These are phyloP conservation scores for Mallotus villosus DNA, from an alignment of 2,797 vertebrate genomes.

Conservation along the genomic window DNA sequence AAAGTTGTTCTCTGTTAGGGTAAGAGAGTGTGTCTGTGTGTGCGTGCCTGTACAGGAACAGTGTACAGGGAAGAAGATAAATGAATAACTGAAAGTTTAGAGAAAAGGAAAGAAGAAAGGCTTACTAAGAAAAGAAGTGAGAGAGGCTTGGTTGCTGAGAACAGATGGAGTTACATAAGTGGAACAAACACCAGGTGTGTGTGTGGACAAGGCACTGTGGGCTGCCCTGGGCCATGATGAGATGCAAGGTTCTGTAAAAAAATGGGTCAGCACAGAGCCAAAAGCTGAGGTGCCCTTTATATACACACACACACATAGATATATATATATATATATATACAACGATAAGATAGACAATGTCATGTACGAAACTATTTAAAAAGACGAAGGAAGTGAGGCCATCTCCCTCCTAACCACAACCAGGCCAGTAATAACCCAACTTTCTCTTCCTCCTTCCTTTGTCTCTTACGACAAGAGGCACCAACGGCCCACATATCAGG, in stretches of 20 bases:
- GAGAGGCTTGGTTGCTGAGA: constrained; percentile 41
- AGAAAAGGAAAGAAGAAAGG: constrained; percentile 1
- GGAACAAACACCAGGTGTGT: constrained; percentile 47
- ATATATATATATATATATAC: too few relatives aligned
- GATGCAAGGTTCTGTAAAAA: constrained; percentile 34
- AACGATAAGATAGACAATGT: not conserved
- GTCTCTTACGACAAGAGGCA: too few relatives aligned
- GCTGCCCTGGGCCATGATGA: constrained; percentile 60
- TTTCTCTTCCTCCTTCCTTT: too few relatives aligned
- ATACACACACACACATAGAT: too few relatives aligned
- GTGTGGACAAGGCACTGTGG: constrained; percentile 51
- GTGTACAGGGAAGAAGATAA: not conserved
- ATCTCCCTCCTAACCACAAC: too few relatives aligned
- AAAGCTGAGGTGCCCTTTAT: not conserved
- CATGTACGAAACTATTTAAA: not conserved
- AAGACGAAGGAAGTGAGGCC: too few relatives aligned
- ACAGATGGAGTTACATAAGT: constrained; percentile 48
- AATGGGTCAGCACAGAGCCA: not conserved
- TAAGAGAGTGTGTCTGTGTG: not conserved
- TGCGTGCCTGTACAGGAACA: not conserved
- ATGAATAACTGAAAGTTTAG: not conserved
- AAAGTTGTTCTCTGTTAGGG: not conserved
- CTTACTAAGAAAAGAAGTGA: not conserved
- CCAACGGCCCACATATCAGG: too few relatives aligned
- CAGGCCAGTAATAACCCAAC: too few relatives aligned